phyloP scores from a whole-genome alignment of 2,113 vertebrate genomes.

The Eptesicus fuscus region DNA sequence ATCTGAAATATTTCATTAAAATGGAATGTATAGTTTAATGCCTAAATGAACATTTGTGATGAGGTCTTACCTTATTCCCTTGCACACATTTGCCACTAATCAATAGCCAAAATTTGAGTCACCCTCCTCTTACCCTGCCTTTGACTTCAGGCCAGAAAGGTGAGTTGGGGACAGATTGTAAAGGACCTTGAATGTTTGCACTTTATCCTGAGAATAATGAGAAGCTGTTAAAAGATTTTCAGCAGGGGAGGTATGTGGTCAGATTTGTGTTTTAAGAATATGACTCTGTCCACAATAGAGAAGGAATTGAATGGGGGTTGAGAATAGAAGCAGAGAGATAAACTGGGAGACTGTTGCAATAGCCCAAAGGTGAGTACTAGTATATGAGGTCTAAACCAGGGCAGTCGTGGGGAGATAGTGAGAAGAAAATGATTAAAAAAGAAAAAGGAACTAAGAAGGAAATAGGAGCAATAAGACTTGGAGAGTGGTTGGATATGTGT shows the following conservation, averaged over 20 bases:
- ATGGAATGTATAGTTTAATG: neutral
- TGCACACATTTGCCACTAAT: neutral
- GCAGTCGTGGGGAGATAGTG: neutral
- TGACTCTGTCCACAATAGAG: neutral
- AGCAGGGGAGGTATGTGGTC: neutral
- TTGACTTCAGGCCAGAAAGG: neutral
- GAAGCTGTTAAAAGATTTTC: neutral
- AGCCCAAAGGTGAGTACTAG: neutral
- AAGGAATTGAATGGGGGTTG: neutral
- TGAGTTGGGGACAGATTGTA: neutral
- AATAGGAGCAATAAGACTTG: neutral
- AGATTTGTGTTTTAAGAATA: slow-evolving; percentile 16
- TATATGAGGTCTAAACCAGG: neutral
- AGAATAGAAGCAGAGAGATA: neutral
- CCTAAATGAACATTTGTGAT: neutral
- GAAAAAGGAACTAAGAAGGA: neutral
- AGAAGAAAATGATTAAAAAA: neutral
- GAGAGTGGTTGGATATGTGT: neutral
- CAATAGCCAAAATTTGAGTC: neutral
- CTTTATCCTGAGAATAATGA: neutral
- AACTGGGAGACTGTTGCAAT: neutral
- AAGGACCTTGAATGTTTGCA: neutral
- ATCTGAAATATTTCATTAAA: slow-evolving; percentile 25
- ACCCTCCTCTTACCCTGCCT: neutral
- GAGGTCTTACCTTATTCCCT: neutral